Percentiles rank a stretch among this genome's conserved stretches.
Evolutionary conservation across 2,797 vertebrate species (phyloP).

Genomic region (Hippocampus kuda): DNA sequence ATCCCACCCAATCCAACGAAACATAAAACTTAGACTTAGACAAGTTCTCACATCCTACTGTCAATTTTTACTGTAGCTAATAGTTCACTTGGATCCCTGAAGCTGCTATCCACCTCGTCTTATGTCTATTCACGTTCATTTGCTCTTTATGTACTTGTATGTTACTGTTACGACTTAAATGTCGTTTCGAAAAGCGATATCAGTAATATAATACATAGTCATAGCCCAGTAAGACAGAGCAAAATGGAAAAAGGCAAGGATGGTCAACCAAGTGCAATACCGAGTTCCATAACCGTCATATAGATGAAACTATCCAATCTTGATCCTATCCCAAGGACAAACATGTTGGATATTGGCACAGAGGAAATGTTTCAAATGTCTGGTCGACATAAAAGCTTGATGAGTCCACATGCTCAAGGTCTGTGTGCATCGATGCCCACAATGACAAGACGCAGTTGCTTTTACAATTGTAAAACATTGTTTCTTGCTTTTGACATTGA

Average conservation of each 20-base stretch:
- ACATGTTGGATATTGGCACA: not conserved
- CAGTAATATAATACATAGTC: not conserved
- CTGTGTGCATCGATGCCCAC: not conserved
- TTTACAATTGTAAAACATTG: not conserved
- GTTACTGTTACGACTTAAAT: not conserved
- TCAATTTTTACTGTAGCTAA: not conserved
- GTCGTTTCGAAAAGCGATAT: not conserved
- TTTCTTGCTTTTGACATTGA: not conserved
- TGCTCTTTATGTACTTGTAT: not conserved
- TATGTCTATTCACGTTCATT: not conserved
- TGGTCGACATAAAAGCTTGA: not conserved
- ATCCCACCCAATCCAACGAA: too few species aligned
- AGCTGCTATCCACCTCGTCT: not conserved
- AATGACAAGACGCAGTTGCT: not conserved
- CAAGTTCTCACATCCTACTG: not conserved
- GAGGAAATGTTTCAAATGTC: constrained; percentile 1
- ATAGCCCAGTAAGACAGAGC: not conserved
- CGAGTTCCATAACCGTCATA: not conserved
- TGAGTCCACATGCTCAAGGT: not conserved
- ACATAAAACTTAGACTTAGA: too few species aligned
- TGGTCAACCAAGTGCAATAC: not conserved
- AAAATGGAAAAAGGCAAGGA: constrained; percentile 1
- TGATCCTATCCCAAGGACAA: constrained; percentile 2
- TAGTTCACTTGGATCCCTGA: not conserved
- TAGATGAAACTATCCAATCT: constrained; percentile 1